phyloP scores from a whole-genome alignment of 2,797 vertebrate species.

The Alauda arvensis region DNA sequence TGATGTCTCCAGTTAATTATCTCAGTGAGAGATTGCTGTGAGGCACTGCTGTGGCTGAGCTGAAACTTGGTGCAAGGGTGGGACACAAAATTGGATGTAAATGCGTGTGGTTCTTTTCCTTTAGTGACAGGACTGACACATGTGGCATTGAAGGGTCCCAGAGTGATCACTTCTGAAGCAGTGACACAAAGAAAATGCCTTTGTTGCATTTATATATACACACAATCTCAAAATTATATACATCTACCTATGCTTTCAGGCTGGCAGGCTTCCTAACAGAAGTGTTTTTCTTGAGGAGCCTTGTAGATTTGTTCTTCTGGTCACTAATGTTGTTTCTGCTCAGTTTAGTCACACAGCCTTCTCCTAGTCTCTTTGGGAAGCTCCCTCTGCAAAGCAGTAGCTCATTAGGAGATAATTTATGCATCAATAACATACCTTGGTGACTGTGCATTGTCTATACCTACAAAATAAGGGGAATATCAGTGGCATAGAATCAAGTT shows the following conservation, averaged over 20 bases:
- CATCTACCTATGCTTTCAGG: neutral
- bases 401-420: neutral
- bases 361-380: neutral
- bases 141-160: neutral
- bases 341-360: neutral
- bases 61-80: neutral
- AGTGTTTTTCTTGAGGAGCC: neutral
- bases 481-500: neutral
- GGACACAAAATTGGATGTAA: accelerated
- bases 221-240: neutral
- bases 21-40: slow-evolving; percentile 8
- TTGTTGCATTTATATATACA: neutral
- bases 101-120: accelerated
- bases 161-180: neutral
- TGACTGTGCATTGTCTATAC: neutral
- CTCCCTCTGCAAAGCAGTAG: neutral
- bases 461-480: neutral
- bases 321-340: neutral
- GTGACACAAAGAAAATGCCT: neutral
- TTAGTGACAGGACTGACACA: neutral
- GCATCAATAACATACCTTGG: neutral
- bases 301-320: neutral
- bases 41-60: neutral
- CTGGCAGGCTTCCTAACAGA: neutral
- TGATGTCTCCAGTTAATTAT: slow-evolving; percentile 26